Conservation (phyloP, 2,113 vertebrate genomes). For the Sturnus vulgaris region DNA sequence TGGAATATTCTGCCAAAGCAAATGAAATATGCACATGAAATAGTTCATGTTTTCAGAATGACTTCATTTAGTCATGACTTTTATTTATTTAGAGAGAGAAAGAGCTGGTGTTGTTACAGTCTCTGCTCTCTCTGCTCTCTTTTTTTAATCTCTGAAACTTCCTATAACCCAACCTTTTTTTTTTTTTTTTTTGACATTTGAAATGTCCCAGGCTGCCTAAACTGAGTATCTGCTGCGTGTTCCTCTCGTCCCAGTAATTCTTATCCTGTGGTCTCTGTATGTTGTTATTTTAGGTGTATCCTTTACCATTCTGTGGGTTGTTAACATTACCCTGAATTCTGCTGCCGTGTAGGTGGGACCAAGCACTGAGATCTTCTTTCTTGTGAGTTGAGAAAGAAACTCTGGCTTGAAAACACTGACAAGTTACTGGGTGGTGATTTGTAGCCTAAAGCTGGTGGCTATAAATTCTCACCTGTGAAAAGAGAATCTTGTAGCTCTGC, state of each 20-base stretch:
- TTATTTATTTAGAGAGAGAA: slow-evolving; percentile 1
- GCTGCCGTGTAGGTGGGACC: not conserved
- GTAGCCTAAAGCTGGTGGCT: not conserved
- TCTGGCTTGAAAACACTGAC: not conserved
- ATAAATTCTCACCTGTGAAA: not conserved
- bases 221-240: not conserved
- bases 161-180: not conserved
- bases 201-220: not conserved
- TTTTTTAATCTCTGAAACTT: slow-evolving; percentile 28
- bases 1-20: slow-evolving; percentile 9
- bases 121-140: not conserved
- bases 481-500: not conserved
- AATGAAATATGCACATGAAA: slow-evolving; percentile 27
- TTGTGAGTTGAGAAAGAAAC: not conserved
- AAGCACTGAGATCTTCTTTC: not conserved
- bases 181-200: not conserved
- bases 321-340: not conserved
- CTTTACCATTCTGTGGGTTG: not conserved
- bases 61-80: slow-evolving; percentile 36
- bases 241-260: not conserved
- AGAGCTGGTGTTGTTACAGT: slow-evolving; percentile 19
- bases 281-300: not conserved
- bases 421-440: not conserved
- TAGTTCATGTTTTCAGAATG: slow-evolving; percentile 40
- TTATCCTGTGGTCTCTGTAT: not conserved